Base-by-base conservation (phyloP, 2,888 invertebrate species). In the Philaethria dido region DNA sequence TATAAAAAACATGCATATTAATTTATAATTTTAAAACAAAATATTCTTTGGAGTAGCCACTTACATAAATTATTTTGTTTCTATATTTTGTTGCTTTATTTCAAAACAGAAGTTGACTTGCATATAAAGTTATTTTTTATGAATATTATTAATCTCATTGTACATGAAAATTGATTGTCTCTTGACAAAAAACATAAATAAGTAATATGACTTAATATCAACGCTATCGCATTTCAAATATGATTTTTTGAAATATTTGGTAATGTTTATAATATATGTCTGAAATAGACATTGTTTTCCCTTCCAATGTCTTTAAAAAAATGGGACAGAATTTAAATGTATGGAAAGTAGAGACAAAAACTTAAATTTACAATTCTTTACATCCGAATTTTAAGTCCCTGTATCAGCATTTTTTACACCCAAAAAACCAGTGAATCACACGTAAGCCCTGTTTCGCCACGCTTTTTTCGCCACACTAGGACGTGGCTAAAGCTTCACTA, bases 401-500 rank as follows among this genome's bases (percentile, higher is more conserved):
- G 44, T 62, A 52, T 20, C 39, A 22, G 39, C 50, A 18, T 60
- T 55, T 52, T 60, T 71, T 76, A 78, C 79, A 79, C 69, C 33
- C 63, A 70, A 73, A 82, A 78, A 83, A 75, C 77, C 77, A 79
- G 80, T 78, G 77, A 75, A 79, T 67, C 79, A 80, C 79, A 81
- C 81, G 80, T 83, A 80, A 78, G 73, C 64, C 55, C 64, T 65
- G 74, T 74, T 87, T 85, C 74, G 84, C 77, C 72, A 86, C 86
- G 86, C 84, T 87, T 85, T 85, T 87, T 84, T 80, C 80, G 78
- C 79, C 72, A 71, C 71, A 69, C 73, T 54, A 64, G 68, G 55
- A 69, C 59, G 62, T 59, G 39, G 48, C 55, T 73, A 73, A 74
- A 77, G 80, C 78, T 78, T 79, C 75, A 77, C 78, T 63, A 64